These are phyloP conservation scores for Sturnus vulgaris DNA, from an alignment of 2,113 vertebrate genomes.

Conservation along the genomic window DNA sequence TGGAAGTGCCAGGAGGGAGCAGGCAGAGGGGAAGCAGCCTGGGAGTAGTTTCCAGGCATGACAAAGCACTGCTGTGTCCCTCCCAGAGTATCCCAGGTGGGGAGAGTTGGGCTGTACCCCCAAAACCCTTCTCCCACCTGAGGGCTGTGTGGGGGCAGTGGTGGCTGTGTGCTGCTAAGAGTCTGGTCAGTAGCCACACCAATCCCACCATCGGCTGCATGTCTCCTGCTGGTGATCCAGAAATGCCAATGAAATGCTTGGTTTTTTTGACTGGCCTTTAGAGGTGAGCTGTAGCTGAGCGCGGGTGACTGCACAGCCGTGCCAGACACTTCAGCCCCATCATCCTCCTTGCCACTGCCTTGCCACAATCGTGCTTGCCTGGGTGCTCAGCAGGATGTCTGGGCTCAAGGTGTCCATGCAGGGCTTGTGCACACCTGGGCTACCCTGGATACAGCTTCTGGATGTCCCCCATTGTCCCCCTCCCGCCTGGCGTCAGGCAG, in stretches of 20 bases:
- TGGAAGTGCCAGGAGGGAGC: background rate
- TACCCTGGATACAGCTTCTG: background rate
- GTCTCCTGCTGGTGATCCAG: background rate
- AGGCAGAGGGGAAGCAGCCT: background rate
- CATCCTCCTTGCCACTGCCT: background rate
- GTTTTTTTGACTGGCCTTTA: background rate
- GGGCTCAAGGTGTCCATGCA: rapidly evolving
- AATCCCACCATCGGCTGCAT: rapidly evolving
- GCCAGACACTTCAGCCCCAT: rapidly evolving
- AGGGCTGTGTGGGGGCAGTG: rapidly evolving
- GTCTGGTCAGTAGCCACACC: background rate
- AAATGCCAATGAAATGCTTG: background rate
- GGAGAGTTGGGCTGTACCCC: background rate
- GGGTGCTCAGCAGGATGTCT: background rate
- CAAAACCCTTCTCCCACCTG: background rate
- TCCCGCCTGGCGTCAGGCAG: background rate
- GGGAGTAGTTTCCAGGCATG: background rate
- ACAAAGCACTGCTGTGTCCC: background rate
- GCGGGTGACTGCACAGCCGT: rapidly evolving
- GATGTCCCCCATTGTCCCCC: rapidly evolving
- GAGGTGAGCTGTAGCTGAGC: background rate
- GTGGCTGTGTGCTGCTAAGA: background rate
- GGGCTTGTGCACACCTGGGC: background rate
- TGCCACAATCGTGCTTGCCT: background rate
- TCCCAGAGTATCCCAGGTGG: background rate